Evolutionary conservation across 2,888 invertebrate species (phyloP), one percentile per base, ranked within the genome.

Genomic region (Microctonus hyperodae): DNA sequence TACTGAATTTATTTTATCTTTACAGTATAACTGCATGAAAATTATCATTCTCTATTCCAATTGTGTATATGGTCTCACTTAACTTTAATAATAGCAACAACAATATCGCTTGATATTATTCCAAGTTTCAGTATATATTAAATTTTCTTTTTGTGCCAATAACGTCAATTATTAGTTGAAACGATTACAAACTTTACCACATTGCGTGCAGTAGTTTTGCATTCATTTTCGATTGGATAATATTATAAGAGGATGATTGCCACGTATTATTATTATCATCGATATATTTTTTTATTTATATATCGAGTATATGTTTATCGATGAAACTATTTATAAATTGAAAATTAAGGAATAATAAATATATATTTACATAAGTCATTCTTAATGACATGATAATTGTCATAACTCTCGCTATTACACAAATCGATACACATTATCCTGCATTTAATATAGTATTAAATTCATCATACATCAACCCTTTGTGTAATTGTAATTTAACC

Each of bases 301-400:
- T 37, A 37, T 4, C 13, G 4, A 4, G 37, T 9, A 37, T n/a
- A n/a, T n/a, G n/a, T n/a, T n/a, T n/a, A n/a, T n/a, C 4, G 37
- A 37, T 37, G n/a, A n/a, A n/a, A n/a, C n/a, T n/a, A n/a, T n/a
- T n/a, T n/a, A n/a, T n/a, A 55, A 55, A 28, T 55, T 28, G 55
- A 28, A 31, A 55, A 16, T 31, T 28, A 20, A 16, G 25, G 16
- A 25, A 25, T 31, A 55, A 55, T 13, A n/a, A 23, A 23, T 28
- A 53, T 53, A 10, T 25, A 53, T 25, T 25, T 2, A 51, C 20
- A 44, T 44, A 50, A n/a, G n/a, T 35, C 40, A 59, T 44, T 59
- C 28, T 59, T 44, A 44, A 59, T 37, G 59, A 44, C 40, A 59
- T 23, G 59, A 59, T 59, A 59, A 59, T 59, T 59, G 22, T 23